Evolutionary conservation across 1,140 invertebrate genomes (phyloP).

Genomic region (Penaeus chinensis): DNA sequence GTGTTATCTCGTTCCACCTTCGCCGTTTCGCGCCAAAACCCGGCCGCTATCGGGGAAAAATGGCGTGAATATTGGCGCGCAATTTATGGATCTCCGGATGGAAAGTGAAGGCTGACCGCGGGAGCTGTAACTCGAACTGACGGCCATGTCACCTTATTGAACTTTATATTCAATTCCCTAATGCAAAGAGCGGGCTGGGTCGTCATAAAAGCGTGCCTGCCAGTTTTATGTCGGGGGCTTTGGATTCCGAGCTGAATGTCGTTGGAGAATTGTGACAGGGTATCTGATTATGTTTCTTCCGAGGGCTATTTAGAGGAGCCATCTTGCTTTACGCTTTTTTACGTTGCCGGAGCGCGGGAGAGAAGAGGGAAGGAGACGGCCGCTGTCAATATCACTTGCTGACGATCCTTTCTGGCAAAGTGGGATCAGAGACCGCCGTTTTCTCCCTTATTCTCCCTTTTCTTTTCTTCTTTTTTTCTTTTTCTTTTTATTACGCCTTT

Average conservation of each 20-base stretch:
- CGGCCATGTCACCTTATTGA: constrained; percentile 54
- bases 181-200: constrained; percentile 49
- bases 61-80: constrained; percentile 49
- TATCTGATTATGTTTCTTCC: constrained; percentile 42
- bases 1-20: too few relatives aligned
- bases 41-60: constrained; percentile 29
- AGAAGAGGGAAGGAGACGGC: neutral
- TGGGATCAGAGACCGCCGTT: too few relatives aligned
- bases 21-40: constrained; percentile 2
- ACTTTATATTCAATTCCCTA: constrained; percentile 61
- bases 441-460: too few relatives aligned
- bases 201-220: constrained; percentile 33
- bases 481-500: too few relatives aligned
- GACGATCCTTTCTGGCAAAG: too few relatives aligned
- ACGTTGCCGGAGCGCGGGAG: neutral
- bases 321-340: neutral
- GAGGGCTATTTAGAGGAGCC: constrained; percentile 42
- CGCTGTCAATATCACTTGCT: too few relatives aligned
- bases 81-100: constrained; percentile 53
- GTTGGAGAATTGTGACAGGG: constrained; percentile 48
- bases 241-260: constrained; percentile 45
- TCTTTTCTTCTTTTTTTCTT: too few relatives aligned
- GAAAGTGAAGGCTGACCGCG: constrained; percentile 49
- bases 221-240: constrained; percentile 39
- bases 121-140: constrained; percentile 46